A percentile compares a stretch with the other conserved stretches of the same genome.
These are phyloP conservation scores for Myotis davidii DNA, from an alignment of 2,113 vertebrate species.

Conservation along the genomic window DNA sequence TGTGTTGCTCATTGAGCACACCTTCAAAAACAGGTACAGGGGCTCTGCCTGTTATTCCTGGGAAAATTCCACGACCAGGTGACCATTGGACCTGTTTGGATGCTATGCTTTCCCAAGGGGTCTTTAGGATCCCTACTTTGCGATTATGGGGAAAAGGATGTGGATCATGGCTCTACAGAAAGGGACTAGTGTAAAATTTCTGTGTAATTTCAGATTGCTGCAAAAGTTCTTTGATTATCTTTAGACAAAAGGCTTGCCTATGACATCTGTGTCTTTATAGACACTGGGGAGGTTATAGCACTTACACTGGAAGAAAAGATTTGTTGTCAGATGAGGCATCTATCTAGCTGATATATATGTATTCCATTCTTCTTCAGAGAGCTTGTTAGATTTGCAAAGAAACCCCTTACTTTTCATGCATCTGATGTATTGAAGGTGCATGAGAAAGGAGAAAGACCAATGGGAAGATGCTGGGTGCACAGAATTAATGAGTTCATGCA, in stretches of 20 bases:
- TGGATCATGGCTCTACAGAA: not conserved
- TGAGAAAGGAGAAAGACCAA: not conserved
- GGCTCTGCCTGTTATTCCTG: not conserved
- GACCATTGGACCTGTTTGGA: not conserved
- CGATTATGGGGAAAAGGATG: not conserved
- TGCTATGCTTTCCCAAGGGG: not conserved
- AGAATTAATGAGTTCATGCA: not conserved
- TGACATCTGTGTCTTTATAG: not conserved
- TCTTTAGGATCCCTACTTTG: not conserved
- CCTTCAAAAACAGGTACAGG: not conserved
- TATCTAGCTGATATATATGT: not conserved
- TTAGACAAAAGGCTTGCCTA: not conserved
- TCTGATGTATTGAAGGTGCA: not conserved
- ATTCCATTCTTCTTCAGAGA: not conserved
- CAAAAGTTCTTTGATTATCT: not conserved
- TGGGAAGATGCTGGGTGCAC: not conserved
- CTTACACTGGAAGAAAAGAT: not conserved
- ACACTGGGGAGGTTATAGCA: not conserved
- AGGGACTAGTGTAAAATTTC: not conserved
- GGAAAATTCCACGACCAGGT: not conserved
- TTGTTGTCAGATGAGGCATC: not conserved
- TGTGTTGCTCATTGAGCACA: not conserved
- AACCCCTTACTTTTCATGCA: not conserved
- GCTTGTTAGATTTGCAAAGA: slow-evolving; percentile 22
- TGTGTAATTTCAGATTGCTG: not conserved